Evolutionary conservation across 2,113 vertebrate species (phyloP).

Genomic region (Lanius collurio): DNA sequence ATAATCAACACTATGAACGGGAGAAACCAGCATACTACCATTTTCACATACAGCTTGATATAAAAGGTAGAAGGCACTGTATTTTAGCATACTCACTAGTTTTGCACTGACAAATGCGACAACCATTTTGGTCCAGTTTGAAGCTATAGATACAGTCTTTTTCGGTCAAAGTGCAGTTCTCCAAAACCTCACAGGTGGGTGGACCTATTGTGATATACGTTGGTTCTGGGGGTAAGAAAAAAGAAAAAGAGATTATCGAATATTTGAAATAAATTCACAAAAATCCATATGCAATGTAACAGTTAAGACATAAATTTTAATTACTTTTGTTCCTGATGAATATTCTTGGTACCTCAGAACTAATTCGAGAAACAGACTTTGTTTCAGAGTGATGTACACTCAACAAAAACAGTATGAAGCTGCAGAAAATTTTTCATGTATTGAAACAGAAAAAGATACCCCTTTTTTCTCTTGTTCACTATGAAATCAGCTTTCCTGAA

Average conservation of each 20-base stretch:
- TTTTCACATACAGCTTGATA: neutral
- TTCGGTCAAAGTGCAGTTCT: slow-evolving; percentile 84
- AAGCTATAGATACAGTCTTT: slow-evolving; percentile 83
- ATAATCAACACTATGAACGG: neutral
- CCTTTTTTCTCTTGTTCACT: neutral
- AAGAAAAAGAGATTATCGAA: neutral
- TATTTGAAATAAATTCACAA: neutral
- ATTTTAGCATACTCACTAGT: slow-evolving; percentile 79
- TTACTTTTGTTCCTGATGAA: neutral
- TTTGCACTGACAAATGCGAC: slow-evolving; percentile 85
- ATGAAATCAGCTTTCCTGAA: neutral
- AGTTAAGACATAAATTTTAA: neutral
- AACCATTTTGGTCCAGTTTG: slow-evolving; percentile 80
- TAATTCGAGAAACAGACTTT: neutral
- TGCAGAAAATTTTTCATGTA: neutral
- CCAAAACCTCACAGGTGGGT: slow-evolving; percentile 75
- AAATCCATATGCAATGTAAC: neutral
- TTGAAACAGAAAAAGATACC: neutral
- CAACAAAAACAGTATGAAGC: neutral
- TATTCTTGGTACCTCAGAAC: neutral
- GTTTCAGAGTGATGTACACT: neutral
- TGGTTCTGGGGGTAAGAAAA: slow-evolving; percentile 75
- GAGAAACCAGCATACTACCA: neutral
- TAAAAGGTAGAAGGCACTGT: neutral
- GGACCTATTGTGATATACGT: slow-evolving; percentile 90